phyloP scores from a whole-genome alignment of 1,140 invertebrate genomes.

The Batillaria attramentaria region DNA sequence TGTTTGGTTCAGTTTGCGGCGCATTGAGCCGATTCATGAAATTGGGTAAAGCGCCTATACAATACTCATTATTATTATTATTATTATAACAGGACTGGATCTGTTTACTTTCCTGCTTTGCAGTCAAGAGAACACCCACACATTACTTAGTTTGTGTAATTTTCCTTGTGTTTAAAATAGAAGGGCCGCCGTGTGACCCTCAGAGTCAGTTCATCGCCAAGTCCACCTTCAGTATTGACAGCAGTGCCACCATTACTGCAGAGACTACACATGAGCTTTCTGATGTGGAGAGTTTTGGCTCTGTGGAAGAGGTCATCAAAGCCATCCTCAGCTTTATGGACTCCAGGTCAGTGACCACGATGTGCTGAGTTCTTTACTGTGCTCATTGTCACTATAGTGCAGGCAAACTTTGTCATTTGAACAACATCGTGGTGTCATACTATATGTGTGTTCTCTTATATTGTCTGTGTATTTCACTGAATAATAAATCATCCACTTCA shows the following conservation, averaged over 20 bases:
- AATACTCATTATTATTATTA: no score
- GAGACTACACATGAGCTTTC: constrained; percentile 78
- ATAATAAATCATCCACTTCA: no score
- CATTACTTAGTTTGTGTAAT: not conserved
- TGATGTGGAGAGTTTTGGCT: constrained; percentile 71
- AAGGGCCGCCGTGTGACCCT: constrained; percentile 49
- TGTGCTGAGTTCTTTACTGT: constrained; percentile 47
- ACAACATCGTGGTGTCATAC: no score
- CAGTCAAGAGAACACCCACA: no score
- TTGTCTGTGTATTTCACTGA: no score
- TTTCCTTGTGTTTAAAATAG: constrained; percentile 1
- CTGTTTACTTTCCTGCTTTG: no score
- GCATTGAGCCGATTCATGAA: no score
- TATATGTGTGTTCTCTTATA: no score
- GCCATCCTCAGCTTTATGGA: constrained; percentile 81
- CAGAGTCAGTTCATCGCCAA: constrained; percentile 52
- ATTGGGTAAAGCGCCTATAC: no score
- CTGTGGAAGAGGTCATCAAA: constrained; percentile 86
- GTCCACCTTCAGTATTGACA: constrained; percentile 62
- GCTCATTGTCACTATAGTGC: not conserved
- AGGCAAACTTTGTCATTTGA: no score
- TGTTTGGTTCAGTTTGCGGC: no score
- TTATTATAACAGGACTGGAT: no score
- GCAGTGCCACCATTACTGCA: constrained; percentile 71
- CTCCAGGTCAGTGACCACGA: constrained; percentile 74